Percentiles rank a stretch among this genome's conserved stretches.
Conservation (phyloP, 2,797 vertebrate genomes). For the Danio albolineatus region DNA sequence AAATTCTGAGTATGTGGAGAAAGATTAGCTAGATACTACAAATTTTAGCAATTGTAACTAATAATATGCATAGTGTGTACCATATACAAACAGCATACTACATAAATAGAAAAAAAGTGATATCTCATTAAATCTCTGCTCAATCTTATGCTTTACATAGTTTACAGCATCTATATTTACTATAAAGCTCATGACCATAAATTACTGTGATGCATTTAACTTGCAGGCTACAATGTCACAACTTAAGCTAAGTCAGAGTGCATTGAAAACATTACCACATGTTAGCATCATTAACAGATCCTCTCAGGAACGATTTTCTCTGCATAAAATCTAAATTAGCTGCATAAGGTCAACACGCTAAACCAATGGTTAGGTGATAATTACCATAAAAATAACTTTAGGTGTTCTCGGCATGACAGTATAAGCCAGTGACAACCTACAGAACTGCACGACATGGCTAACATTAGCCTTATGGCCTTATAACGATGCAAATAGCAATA, state of each 20-base stretch:
- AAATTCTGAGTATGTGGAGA: background rate
- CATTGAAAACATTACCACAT: background rate
- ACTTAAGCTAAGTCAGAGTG: background rate
- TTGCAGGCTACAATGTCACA: background rate
- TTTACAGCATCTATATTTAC: background rate
- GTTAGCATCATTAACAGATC: background rate
- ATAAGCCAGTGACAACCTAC: conserved; percentile 36
- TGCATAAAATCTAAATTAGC: background rate
- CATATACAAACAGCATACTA: background rate
- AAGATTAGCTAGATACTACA: background rate
- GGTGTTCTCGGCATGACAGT: background rate
- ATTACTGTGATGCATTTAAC: background rate
- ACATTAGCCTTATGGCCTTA: conserved; percentile 83
- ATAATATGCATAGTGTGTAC: too few relatives aligned
- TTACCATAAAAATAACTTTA: conserved; percentile 26
- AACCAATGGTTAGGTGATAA: conserved; percentile 18
- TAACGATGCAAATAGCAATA: conserved; percentile 82
- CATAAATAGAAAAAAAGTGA: too few relatives aligned
- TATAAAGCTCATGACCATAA: background rate
- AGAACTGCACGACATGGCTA: conserved; percentile 27
- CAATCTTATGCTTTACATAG: background rate
- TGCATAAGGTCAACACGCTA: background rate
- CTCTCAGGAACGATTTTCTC: background rate
- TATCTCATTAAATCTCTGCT: background rate
- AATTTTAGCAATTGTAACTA: too few relatives aligned